Evolutionary conservation across 2,797 vertebrate genomes (phyloP).

Genomic region (Falco columbarius): DNA sequence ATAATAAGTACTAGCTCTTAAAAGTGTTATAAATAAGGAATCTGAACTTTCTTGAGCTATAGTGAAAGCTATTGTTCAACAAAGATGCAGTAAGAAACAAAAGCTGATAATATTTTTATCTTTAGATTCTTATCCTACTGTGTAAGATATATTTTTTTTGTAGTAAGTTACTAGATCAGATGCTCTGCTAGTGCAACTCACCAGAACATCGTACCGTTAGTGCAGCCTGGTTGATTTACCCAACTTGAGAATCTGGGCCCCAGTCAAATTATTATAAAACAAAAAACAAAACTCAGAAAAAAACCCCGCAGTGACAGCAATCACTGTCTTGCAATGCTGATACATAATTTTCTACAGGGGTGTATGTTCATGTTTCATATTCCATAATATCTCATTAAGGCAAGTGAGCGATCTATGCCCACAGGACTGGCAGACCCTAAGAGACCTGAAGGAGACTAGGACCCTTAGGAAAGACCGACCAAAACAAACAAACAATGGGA

Average conservation of each 20-base stretch:
- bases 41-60: not conserved
- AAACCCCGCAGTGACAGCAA: not conserved
- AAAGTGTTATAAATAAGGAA: not conserved
- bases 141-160: not conserved
- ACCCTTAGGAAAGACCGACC: not conserved
- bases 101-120: slow-evolving; percentile 2
- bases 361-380: not conserved
- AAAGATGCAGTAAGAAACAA: slow-evolving; percentile 4
- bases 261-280: not conserved
- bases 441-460: not conserved
- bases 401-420: rapidly evolving
- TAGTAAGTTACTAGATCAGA: not conserved
- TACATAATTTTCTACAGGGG: not conserved
- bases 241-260: not conserved
- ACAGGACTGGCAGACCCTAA: not conserved
- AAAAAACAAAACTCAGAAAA: not conserved
- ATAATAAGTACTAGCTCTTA: not conserved
- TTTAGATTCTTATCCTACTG: not conserved
- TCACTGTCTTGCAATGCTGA: not conserved
- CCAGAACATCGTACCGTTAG: not conserved
- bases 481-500: not conserved
- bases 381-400: not conserved
- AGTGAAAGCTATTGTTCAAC: not conserved
- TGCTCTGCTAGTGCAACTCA: not conserved
- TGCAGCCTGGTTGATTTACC: not conserved